Evolutionary conservation across 2,888 invertebrate genomes (phyloP), one percentile per base, ranked within the genome.

Genomic region (Plutella xylostella): DNA sequence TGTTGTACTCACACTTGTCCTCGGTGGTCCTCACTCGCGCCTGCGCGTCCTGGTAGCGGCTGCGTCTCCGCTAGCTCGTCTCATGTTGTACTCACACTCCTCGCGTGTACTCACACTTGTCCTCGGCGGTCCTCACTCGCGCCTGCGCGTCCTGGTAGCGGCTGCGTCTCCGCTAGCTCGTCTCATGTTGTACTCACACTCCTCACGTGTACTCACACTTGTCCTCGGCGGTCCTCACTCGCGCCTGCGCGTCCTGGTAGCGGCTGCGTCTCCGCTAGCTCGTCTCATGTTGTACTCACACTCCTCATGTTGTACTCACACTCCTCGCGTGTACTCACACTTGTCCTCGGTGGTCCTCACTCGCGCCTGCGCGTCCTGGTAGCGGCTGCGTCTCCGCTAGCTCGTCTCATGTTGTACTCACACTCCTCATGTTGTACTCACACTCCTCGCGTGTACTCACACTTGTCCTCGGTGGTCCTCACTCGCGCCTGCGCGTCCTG

Each of bases 81-180:
- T 85, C 78, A 45, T n/a, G n/a, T n/a, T n/a, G n/a, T n/a, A n/a
- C n/a, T n/a, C n/a, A n/a, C n/a, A n/a, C n/a, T n/a, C n/a, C n/a
- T n/a, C n/a, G n/a, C n/a, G 9, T 34, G 20, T 22, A 58, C 70
- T 51, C 51, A 85, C 85, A 78, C 34, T 61, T 61, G 45, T 89
- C 90, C 61, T 93, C 92, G 0, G 86, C 83, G 44, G 86, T 87
- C 5, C 90, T 77, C 2, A 91, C 65, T 55, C 89, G 86, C 5
- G 86, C 86, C 60, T 91, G 88, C 0, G 88, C 80, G 31, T 90
- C 89, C 41, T 87, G 87, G 56, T 90, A 89, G 54, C 92, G 89
- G 28, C 84, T 80, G 45, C 91, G 87, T 0, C 90, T 75, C 78
- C 1, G 89, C 87, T 47, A 85, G 86, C 57, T 92, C 91, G 89